Conservation (phyloP, 92 coral and sea anemone species). For the Plumapathes pennacea region DNA sequence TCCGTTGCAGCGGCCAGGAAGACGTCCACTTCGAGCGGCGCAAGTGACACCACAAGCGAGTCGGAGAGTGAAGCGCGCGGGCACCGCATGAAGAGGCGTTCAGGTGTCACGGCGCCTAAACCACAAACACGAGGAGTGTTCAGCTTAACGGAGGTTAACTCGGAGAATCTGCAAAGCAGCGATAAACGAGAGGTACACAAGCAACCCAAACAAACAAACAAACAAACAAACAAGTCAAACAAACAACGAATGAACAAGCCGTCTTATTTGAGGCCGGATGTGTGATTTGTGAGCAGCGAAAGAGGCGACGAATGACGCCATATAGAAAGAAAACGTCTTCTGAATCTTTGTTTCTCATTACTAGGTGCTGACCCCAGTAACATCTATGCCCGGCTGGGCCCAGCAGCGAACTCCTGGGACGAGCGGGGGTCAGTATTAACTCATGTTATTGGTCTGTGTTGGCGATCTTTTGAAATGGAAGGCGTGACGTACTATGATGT, state of each 20-base stretch:
- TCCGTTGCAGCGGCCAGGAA: no score
- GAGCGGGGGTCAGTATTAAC: not conserved
- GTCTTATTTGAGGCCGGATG: not conserved
- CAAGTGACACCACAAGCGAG: slow-evolving; percentile 49
- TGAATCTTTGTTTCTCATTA: not conserved
- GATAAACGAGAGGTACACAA: slow-evolving; percentile 28
- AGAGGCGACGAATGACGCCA: not conserved
- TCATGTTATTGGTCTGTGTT: no score
- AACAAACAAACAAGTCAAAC: not conserved
- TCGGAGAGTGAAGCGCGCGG: slow-evolving; percentile 42
- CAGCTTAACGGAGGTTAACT: slow-evolving; percentile 75
- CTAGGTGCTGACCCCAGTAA: slow-evolving; percentile 27
- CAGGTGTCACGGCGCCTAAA: not conserved
- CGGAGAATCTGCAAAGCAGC: slow-evolving; percentile 11
- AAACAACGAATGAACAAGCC: not conserved
- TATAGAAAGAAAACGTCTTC: not conserved
- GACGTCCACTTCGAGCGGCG: no score
- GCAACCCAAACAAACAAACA: not conserved
- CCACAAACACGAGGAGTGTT: slow-evolving; percentile 55
- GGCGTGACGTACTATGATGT: no score
- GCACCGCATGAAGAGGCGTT: slow-evolving; percentile 21
- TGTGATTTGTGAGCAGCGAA: not conserved
- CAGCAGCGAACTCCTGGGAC: slow-evolving; percentile 33
- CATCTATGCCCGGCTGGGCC: slow-evolving; percentile 53
- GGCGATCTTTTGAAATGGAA: no score